These are phyloP conservation scores for Centropus unirufus DNA, from an alignment of 2,113 vertebrate species.

Conservation along the genomic window DNA sequence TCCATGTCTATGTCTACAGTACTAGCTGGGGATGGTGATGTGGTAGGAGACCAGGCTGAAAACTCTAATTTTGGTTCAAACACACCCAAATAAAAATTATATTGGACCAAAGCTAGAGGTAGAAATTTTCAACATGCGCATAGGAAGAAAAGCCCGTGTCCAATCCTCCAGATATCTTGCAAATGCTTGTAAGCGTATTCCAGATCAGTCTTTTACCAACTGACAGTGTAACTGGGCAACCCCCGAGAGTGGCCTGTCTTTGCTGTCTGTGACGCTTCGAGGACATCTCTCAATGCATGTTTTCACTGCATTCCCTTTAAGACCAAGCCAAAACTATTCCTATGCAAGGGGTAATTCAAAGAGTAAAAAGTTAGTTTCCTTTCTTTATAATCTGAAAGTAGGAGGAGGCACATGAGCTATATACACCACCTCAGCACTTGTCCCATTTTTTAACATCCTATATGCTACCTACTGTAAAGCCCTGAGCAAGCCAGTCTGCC, in stretches of 20 bases:
- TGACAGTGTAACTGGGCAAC: background rate
- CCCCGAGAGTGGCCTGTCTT: background rate
- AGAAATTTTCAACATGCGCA: background rate
- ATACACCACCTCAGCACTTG: background rate
- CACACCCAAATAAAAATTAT: background rate
- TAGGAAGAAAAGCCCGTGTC: background rate
- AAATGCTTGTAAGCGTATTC: background rate
- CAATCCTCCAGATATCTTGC: background rate
- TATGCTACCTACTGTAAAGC: background rate
- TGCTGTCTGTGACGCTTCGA: background rate
- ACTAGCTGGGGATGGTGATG: background rate
- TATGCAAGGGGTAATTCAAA: background rate
- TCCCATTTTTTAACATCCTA: background rate
- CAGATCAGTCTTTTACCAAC: background rate
- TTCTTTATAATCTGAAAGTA: background rate
- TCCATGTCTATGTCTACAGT: background rate
- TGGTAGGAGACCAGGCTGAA: background rate
- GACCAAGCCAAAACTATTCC: background rate
- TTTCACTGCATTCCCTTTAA: background rate
- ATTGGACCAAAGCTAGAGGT: background rate
- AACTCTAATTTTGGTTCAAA: background rate
- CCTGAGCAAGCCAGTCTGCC: background rate
- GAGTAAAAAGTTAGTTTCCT: background rate
- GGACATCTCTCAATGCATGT: background rate
- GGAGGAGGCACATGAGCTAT: background rate